Evolutionary conservation across 2,113 vertebrate species (phyloP).

Genomic region (Oryzias melastigma): DNA sequence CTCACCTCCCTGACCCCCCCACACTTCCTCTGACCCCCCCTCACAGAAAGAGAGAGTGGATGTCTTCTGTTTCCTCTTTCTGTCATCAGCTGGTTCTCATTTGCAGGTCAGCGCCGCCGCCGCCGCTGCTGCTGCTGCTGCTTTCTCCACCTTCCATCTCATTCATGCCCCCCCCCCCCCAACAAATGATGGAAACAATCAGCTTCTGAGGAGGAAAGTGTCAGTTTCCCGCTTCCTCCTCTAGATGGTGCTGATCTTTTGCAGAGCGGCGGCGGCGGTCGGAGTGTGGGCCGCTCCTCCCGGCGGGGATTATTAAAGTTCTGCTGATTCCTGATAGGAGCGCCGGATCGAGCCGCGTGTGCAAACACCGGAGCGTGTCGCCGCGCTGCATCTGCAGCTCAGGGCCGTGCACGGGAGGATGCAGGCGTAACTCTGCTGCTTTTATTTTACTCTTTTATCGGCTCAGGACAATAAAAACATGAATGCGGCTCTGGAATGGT

Average conservation of each 20-base stretch:
- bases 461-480: slow-evolving; percentile 95
- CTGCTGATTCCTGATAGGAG: slow-evolving; percentile 18
- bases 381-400: slow-evolving; percentile 25
- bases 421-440: too few species aligned
- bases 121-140: neutral
- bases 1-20: neutral
- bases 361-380: slow-evolving; percentile 48
- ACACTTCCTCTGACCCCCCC: slow-evolving; percentile 46
- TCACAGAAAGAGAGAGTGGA: slow-evolving; percentile 17
- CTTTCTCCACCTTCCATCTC: slow-evolving; percentile 7
- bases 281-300: slow-evolving; percentile 10
- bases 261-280: slow-evolving; percentile 25
- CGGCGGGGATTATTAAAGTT: slow-evolving; percentile 22
- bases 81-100: slow-evolving; percentile 69
- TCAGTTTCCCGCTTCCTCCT: slow-evolving; percentile 67
- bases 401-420: slow-evolving; percentile 20
- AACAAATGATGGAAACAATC: neutral
- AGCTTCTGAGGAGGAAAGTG: neutral
- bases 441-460: slow-evolving; percentile 64
- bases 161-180: slow-evolving; percentile 18
- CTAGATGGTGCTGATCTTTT: slow-evolving; percentile 92
- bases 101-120: slow-evolving; percentile 45
- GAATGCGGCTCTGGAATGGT: slow-evolving; percentile 99
- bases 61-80: slow-evolving; percentile 67
- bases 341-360: slow-evolving; percentile 41